Conservation (phyloP, 2,797 vertebrate genomes). For the Channallabes apus region DNA sequence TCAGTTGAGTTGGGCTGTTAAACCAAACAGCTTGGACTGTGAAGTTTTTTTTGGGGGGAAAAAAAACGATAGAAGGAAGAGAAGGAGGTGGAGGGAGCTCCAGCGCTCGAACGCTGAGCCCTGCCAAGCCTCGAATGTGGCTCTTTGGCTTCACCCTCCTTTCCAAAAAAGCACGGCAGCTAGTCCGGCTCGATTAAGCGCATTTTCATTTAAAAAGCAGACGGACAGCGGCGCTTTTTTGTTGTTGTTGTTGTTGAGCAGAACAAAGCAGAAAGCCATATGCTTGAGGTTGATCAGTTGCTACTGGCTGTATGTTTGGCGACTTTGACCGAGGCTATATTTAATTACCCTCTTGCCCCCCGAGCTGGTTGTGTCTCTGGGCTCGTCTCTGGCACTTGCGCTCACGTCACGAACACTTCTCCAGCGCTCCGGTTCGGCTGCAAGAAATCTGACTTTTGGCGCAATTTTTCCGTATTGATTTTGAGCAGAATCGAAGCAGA, state of each 20-base stretch:
- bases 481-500: constrained; percentile 34
- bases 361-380: background rate
- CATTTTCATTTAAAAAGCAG: constrained; percentile 37
- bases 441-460: background rate
- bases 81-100: background rate
- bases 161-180: background rate
- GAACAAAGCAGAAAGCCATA: constrained; percentile 40
- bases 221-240: constrained; percentile 3
- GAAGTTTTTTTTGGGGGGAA: background rate
- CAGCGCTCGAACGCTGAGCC: constrained; percentile 1
- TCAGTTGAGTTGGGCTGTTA: background rate
- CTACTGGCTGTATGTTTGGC: constrained; percentile 32
- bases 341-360: constrained; percentile 42
- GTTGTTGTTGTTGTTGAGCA: constrained; percentile 24
- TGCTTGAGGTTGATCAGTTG: constrained; percentile 35
- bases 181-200: constrained; percentile 24
- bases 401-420: background rate
- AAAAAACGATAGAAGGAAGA: background rate
- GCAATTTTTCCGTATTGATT: constrained; percentile 33
- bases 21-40: constrained; percentile 23
- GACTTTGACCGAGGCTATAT: constrained; percentile 35
- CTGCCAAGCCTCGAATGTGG: constrained; percentile 42
- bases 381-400: constrained; percentile 5
- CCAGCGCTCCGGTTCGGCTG: background rate
- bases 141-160: constrained; percentile 34